Evolutionary conservation across 1,140 invertebrate species (phyloP), one percentile per base, ranked within the genome.

Genomic region (Bombyx mandarina): DNA sequence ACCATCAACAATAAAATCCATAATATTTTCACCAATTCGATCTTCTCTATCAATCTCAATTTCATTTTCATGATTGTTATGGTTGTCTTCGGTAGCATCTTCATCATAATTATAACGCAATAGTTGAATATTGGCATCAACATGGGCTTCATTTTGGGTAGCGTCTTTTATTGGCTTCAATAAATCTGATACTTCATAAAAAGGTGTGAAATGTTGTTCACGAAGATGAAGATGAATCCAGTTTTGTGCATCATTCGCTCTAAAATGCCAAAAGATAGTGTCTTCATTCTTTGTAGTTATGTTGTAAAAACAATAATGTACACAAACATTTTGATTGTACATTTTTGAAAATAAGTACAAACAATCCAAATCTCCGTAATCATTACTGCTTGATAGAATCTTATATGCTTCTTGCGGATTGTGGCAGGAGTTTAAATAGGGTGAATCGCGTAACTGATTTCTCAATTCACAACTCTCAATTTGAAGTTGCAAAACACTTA

Each of bases 271-370:
- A 43, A 67, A 67, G 44, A 26, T 26, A 62, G 58, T 60, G 57
- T 67, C 62, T 67, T 62, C n/a, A 61, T 67, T 67, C 4, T 22
- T 62, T 62, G 66, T 35, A 58, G 8, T 62, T 51, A 62, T 22
- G 62, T 65, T 65, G 60, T 45, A 67, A 61, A 22, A 64, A 43
- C 18, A n/a, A 52, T 55, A 67, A 67, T 67, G 66, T 18, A 67
- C 66, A 62, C 66, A 67, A 65, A 67, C 43, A 67, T 67, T 65
- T 67, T 67, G 66, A 67, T 61, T 61, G 62, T 67, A 65, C 7
- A 58, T 59, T 65, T 65, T 68, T 52, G 66, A 26, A 52, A 68
- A 68, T 45, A 68, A 65, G 52, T 60, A 62, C 8, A 65, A 58
- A 60, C 57, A 67, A 67, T 65, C 59, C 57, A 67, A 64, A 67